Evolutionary conservation across 2,888 invertebrate genomes (phyloP).

Genomic region (Pimpla rufipes): DNA sequence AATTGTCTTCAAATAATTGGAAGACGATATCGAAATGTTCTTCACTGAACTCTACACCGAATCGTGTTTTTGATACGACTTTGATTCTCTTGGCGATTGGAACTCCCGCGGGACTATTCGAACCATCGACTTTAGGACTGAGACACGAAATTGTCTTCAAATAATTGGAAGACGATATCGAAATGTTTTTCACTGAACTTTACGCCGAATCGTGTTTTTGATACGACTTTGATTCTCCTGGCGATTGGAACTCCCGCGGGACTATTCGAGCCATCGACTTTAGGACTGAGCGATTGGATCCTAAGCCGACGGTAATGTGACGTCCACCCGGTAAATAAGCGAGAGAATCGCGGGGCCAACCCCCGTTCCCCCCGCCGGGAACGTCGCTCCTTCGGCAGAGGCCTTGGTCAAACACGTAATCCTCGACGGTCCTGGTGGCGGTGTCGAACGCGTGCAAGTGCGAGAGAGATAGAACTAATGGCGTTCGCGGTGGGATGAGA

Average conservation of each 20-base stretch:
- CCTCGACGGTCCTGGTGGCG: conserved; percentile 35
- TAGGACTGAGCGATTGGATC: conserved; percentile 71
- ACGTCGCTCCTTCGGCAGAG: conserved; percentile 24
- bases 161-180: conserved; percentile 36
- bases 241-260: conserved; percentile 33
- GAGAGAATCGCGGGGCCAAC: conserved; percentile 62
- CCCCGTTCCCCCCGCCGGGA: conserved; percentile 37
- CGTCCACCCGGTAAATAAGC: conserved; percentile 77
- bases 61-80: no score
- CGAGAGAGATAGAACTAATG: no score
- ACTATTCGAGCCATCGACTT: conserved; percentile 63
- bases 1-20: no score
- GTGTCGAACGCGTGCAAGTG: no score
- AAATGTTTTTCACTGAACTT: conserved; percentile 22
- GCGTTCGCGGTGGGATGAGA: no score
- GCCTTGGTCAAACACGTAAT: conserved; percentile 39
- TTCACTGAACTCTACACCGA: no score
- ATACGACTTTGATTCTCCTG: not conserved
- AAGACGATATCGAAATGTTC: no score
- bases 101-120: no score
- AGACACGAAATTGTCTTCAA: not conserved
- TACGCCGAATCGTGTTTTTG: not conserved
- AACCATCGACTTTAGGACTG: no score
- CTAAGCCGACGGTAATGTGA: conserved; percentile 79
- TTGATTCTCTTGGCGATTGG: no score